These are phyloP conservation scores for Prosopocoilus inquinatus DNA, from an alignment of 2,888 invertebrate species.

Conservation along the genomic window DNA sequence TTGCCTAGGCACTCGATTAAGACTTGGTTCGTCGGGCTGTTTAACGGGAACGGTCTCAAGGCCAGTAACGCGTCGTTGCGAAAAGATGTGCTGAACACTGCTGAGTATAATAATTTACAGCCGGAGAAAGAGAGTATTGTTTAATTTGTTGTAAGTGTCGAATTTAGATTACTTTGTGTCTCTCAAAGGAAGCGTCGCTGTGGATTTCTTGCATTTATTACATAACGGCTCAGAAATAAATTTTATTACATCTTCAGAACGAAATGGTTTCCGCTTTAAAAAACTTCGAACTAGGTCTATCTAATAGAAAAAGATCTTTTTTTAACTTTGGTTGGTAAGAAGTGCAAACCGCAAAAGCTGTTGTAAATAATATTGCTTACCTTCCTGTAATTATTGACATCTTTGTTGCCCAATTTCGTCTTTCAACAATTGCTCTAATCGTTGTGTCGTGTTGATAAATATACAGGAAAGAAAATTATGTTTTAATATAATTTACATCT, in stretches of 20 bases:
- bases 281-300: background rate
- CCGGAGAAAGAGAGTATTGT: constrained; percentile 62
- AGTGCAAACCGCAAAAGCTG: no score
- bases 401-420: no score
- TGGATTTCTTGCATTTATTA: constrained; percentile 3
- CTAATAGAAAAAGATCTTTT: background rate
- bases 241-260: background rate
- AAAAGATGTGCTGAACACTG: constrained; percentile 47
- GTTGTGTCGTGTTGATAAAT: no score
- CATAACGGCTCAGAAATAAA: background rate
- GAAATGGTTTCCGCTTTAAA: background rate
- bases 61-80: constrained; percentile 61
- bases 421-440: no score
- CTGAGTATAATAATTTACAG: constrained; percentile 55
- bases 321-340: background rate
- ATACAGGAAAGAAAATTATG: no score
- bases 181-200: constrained; percentile 10
- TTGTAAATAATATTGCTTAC: no score
- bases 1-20: constrained; percentile 64
- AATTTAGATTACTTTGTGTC: constrained; percentile 10
- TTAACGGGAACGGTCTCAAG: constrained; percentile 70
- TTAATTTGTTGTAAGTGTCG: constrained; percentile 34
- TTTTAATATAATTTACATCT: no score
- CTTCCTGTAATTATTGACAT: no score
- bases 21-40: constrained; percentile 71